phyloP scores from a whole-genome alignment of 2,113 vertebrate genomes.

The Notarius quadriscutis region DNA sequence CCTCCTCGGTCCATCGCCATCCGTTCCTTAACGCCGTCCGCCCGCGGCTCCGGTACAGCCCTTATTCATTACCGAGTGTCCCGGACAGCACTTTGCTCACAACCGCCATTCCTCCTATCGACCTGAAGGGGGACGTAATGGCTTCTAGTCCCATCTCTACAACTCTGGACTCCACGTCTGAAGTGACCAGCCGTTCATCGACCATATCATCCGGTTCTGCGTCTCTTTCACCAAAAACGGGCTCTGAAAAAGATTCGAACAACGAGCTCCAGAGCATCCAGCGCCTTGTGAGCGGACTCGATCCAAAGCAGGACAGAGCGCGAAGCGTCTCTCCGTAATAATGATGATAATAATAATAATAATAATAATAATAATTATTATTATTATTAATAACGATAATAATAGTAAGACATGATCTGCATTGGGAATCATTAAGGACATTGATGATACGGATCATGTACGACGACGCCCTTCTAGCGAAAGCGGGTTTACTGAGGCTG shows the following conservation, averaged over 20 bases:
- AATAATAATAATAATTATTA: conserved; percentile 49
- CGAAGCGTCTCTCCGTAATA: conserved; percentile 85
- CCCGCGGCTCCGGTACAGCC: conserved; percentile 93
- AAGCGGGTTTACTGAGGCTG: conserved; percentile 61
- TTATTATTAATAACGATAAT: too few relatives aligned
- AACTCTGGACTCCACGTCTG: conserved; percentile 88
- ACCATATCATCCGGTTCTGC: conserved; percentile 85
- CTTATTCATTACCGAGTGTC: conserved; percentile 86
- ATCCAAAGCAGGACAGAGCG: conserved; percentile 87
- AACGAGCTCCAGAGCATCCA: conserved; percentile 96
- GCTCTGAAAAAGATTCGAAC: conserved; percentile 84
- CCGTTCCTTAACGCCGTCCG: conserved; percentile 90
- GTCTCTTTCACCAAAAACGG: conserved; percentile 87
- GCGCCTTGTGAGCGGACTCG: conserved; percentile 92
- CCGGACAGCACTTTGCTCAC: conserved; percentile 86
- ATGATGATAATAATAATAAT: conserved; percentile 50
- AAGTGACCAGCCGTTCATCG: conserved; percentile 90
- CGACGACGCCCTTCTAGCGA: conserved; percentile 58
- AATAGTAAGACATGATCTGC: conserved; percentile 15
- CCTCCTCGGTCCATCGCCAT: conserved; percentile 87
- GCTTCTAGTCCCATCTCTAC: conserved; percentile 81
- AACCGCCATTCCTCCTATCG: conserved; percentile 76
- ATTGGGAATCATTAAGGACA: conserved; percentile 36
- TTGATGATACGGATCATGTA: conserved; percentile 55
- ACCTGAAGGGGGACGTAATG: conserved; percentile 76